Evolutionary conservation across 1,140 invertebrate genomes (phyloP), one percentile per base, ranked within the genome.

Genomic region (Laodelphax striatellus): DNA sequence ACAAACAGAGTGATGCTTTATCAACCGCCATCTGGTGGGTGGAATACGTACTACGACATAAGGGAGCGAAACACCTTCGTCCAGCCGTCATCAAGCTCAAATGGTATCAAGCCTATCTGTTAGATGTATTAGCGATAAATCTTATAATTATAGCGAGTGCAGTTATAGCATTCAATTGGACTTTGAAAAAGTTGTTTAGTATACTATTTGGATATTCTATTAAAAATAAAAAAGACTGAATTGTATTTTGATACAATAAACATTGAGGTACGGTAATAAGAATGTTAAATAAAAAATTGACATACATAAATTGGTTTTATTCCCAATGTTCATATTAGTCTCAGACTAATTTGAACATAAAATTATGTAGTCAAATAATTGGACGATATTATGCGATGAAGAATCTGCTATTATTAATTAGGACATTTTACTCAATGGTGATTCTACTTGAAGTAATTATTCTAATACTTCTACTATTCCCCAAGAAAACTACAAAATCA

Each of bases 1-100:
- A 50, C 11, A 50, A 50, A 10, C 46, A 17, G 21, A 19, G 3
- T 17, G 21, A 50, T 10, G 21, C 16, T 10, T 9, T 19, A 13
- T 17, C 16, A 2, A 50, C 73, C 21, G 80, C 80, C 5, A 64
- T 82, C 43, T 83, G 75, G 63, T 84, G 82, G 82, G 78, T 78
- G 5, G 81, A 84, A 63, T 82, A 77, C 61, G 81, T 80, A 5
- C 80, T 82, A 4, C 69, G 78, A 10, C 74, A 85, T 65, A 74
- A 76, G 50, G 82, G 73, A 63, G 82, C 77, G 28, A 72, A 64
- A 42, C 78, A 76, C 72, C 74, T 84, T 62, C 73, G 76, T 46
- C 76, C 79, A 0, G 71, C 78, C 3, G 80, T 79, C 0, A 70
- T 78, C 0, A 72, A 80, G 11, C 73, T 84, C 57, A 75, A 76